Base-by-base conservation (phyloP, 2,797 vertebrate species). In the Thalassophryne amazonica region DNA sequence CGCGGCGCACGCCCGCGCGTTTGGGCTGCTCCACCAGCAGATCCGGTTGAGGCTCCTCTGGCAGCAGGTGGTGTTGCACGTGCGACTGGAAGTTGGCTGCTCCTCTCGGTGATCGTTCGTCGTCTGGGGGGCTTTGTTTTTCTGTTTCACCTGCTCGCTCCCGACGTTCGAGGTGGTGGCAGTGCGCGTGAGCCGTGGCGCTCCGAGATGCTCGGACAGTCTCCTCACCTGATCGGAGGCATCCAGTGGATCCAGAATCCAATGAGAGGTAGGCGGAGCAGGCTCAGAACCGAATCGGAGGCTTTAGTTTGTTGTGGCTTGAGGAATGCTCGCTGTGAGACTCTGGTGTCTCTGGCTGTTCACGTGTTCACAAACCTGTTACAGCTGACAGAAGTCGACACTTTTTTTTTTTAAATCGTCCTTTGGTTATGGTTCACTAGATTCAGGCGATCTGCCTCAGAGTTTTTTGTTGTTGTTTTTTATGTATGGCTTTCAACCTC, bases 191-290 rank as follows among this genome's bases (percentile, higher is more conserved):
- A 11, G 21, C 23, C 21, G 12, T 30, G 8, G 35, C 18, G 30
- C 9, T 12, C 14, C 58, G 63, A 55, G 61, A 91, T 90, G 89
- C 81, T 90, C 19, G 83, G 86, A 13, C 86, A 85, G 36, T 88
- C 88, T 63, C 85, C 80, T 63, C 89, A 88, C 53, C 87, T 91
- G 7, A 83, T 87, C 61, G 84, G 89, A 23, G 86, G 88, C 41
- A 87, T 90, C 68, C 66, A 88, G 47, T 91, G 90, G 88, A 90
- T 90, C 64, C 85, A 88, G 55, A 91, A 91, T 76, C 90, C 88
- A 16, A 89, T 90, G 84, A 78, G 86, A 90, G 89, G 89, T 91
- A 86, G 10, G 5, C 2, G 7, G 11, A 9, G 24, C 4, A 4
- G n/a, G 21, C 5, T 19, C 4, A 8, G 21, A 15, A 3, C 4